A percentile compares a stretch with the other conserved stretches of the same genome.
Conservation (phyloP, 2,113 vertebrate species). For the Megaptera novaeangliae region DNA sequence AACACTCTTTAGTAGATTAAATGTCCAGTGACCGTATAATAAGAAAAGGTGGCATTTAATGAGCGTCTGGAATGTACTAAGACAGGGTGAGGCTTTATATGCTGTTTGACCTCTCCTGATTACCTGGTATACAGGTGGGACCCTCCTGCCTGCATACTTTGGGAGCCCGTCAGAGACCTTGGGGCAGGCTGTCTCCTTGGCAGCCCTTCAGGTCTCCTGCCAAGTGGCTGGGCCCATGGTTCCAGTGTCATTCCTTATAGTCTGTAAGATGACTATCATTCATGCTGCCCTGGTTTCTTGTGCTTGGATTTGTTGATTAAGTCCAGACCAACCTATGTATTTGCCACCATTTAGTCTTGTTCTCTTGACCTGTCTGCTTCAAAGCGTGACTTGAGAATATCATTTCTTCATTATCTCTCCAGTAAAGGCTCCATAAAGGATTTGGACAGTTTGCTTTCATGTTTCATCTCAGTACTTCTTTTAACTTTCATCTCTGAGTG, state of each 20-base stretch:
- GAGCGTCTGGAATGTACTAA: neutral
- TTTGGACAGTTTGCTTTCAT: neutral
- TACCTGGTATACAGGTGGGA: neutral
- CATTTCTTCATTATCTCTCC: neutral
- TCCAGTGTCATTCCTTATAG: neutral
- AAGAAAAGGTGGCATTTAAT: neutral
- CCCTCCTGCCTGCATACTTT: neutral
- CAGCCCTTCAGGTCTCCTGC: neutral
- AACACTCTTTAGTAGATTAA: neutral
- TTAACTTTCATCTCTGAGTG: neutral
- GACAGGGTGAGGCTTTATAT: neutral
- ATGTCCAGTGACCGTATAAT: neutral
- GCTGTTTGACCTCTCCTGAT: neutral
- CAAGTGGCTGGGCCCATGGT: neutral
- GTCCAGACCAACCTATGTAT: neutral
- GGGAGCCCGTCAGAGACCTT: neutral
- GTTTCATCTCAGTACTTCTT: conserved; percentile 13
- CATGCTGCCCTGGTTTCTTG: neutral
- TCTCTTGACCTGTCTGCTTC: neutral
- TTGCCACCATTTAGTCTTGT: neutral
- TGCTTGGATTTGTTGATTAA: neutral
- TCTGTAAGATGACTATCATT: neutral
- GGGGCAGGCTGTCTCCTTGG: neutral
- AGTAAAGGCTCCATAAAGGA: neutral
- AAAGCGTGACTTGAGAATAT: neutral